Base-by-base conservation (phyloP, 2,797 vertebrate genomes). In the Mycteria americana region DNA sequence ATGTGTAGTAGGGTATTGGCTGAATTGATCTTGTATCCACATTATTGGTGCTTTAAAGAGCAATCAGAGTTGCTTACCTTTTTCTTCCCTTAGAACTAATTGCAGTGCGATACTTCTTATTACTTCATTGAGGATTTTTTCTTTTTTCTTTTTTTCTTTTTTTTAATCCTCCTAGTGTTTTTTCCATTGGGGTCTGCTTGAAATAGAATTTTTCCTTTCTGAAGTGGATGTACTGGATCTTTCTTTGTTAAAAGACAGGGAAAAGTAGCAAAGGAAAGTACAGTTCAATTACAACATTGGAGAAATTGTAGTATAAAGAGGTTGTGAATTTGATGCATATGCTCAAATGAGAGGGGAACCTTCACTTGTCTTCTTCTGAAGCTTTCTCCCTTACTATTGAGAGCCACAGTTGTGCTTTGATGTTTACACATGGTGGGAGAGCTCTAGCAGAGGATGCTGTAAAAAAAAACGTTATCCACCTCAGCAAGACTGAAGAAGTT, bases 161-260 rank as follows among this genome's bases (percentile, higher is more conserved):
- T 39, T 12, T 13, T 2, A 59, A n/a, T 18, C 0, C 0, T n/a
- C 7, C 41, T 12, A 28, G 7, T 51, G 5, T 57, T 35, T 81
- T 83, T 88, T 39, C 60, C 54, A 37, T 10, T 60, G 22, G 14
- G 7, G 2, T 46, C 35, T 64, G 11, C 27, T 84, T 73, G 59
- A 86, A 87, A 77, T 41, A 64, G 4, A 17, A 9, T 57, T 79
- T 83, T 82, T 46, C 10, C 39, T 70, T 72, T 63, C 48, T 62
- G 46, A 69, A 73, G 2, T 37, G 23, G 6, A 59, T 65, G 4
- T 60, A 30, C 33, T n/a, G 46, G 18, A 45, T 76, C 33, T 19
- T 63, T 87, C 33, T 68, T 62, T 53, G 4, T 80, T 86, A n/a
- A 8, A 46, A 62, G 10, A 62, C 13, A 57, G 5, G 4, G 22